Base-by-base conservation (phyloP, 2,113 vertebrate genomes). In the Sterna hirundo region DNA sequence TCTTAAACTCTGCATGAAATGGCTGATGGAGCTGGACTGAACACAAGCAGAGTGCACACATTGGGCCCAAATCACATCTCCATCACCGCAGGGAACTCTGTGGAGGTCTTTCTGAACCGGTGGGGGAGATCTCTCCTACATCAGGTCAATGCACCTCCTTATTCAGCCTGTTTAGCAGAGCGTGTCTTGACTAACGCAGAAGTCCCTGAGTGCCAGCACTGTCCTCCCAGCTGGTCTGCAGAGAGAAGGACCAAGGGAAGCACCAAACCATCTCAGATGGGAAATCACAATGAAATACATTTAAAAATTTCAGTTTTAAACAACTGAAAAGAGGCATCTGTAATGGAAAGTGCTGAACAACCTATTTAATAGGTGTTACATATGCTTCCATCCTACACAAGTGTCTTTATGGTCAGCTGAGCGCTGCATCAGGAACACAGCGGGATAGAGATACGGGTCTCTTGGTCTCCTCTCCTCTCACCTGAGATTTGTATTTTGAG, bases 121-220 rank as follows among this genome's bases (percentile, higher is more conserved):
- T 52, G 40, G 9, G 36, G 22, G 66, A 77, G 30, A 26, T 36
- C 6, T 13, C 15, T 42, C 30, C 69, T 54, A 16, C 46, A 60
- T 36, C n/a, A 42, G 18, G 32, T 51, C 34, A 51, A 7, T 32
- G 21, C 18, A 19, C 15, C 27, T 77, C 52, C 34, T 3, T 22
- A 10, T 11, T 2, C 13, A 92, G n/a, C 27, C 55, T 1, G 0
- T 29, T 30, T 22, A 44, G 27, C n/a, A 46, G 19, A 61, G 14
- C 0, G 0, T 30, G 27, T 61, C 47, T 69, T 14, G 32, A 12
- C 26, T 70, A 12, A 27, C 52, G 23, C 19, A 23, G 25, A 61
- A 38, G 30, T 19, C 23, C 25, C 42, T 22, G 47, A 52, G 79
- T n/a, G 46, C 66, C 57, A 66, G 55, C 40, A 10, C 14, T 51